These are phyloP conservation scores for Acanthosepion esculentum DNA, from an alignment of 2,888 invertebrate genomes.

Conservation along the genomic window DNA sequence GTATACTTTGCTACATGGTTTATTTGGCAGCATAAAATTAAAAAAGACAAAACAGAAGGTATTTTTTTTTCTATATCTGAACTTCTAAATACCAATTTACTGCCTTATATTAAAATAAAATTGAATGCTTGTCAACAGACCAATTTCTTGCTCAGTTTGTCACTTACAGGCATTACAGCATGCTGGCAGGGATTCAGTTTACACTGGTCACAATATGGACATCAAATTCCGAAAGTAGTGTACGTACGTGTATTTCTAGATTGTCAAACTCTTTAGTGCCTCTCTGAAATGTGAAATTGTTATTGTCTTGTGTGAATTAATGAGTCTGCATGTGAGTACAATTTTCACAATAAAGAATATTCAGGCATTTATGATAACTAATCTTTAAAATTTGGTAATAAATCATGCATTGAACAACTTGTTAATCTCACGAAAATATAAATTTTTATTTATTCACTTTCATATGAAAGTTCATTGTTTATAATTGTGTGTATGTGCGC, in stretches of 20 bases:
- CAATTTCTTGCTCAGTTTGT: background rate
- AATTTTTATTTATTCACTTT: background rate
- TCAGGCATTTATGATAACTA: background rate
- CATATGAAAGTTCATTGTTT: slow-evolving; percentile 7
- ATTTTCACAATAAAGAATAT: background rate
- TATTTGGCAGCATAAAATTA: background rate
- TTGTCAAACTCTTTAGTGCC: background rate
- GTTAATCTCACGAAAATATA: background rate
- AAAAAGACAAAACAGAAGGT: background rate
- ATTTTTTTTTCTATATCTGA: background rate
- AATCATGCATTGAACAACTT: background rate
- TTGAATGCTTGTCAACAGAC: background rate
- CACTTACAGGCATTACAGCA: background rate
- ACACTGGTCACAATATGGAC: background rate
- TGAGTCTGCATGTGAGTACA: background rate
- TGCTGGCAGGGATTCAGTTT: slow-evolving; percentile 25
- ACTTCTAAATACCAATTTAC: background rate
- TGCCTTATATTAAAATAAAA: background rate
- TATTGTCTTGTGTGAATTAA: background rate
- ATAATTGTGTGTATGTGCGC: background rate
- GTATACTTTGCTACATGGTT: background rate
- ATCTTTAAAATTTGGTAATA: background rate
- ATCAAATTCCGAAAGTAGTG: background rate
- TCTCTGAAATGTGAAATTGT: slow-evolving; percentile 9
- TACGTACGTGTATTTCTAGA: too few species aligned